Evolutionary conservation across 23 tunicate species (phyloP).

Genomic region (Ascidia mentula): DNA sequence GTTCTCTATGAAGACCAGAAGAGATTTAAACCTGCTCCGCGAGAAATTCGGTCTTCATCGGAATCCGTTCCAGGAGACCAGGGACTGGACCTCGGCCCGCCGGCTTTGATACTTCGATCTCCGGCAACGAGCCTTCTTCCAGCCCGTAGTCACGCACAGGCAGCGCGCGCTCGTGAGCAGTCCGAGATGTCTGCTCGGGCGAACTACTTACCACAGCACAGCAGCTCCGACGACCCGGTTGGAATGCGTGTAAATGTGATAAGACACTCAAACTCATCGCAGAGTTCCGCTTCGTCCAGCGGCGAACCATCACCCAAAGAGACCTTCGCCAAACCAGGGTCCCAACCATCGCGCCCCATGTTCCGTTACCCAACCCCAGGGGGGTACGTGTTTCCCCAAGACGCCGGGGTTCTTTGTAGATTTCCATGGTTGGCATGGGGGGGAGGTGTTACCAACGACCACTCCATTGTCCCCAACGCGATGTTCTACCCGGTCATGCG

Average conservation of each 20-base stretch:
- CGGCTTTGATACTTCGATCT: constrained; percentile 7
- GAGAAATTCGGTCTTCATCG: not conserved
- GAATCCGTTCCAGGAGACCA: not conserved
- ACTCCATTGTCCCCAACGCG: not conserved
- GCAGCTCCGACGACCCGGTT: not conserved
- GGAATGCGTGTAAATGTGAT: constrained; percentile 6
- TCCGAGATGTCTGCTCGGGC: not conserved
- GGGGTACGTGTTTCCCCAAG: not conserved
- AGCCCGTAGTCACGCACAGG: not conserved
- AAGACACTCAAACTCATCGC: not conserved
- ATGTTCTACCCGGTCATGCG: not conserved
- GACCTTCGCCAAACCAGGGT: not conserved
- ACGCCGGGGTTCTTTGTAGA: not conserved
- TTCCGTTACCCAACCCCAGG: not conserved
- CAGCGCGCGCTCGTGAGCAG: not conserved
- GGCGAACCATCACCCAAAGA: not conserved
- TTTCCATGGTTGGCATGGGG: not conserved
- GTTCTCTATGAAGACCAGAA: not conserved
- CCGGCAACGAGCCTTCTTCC: not conserved
- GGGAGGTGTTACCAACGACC: not conserved
- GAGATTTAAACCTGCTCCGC: not conserved
- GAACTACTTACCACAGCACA: not conserved
- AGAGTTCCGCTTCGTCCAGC: not conserved
- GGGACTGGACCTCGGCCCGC: not conserved
- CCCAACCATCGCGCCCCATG: not conserved